These are phyloP conservation scores for Halesus radiatus DNA, from an alignment of 1,140 invertebrate species.

Conservation along the genomic window DNA sequence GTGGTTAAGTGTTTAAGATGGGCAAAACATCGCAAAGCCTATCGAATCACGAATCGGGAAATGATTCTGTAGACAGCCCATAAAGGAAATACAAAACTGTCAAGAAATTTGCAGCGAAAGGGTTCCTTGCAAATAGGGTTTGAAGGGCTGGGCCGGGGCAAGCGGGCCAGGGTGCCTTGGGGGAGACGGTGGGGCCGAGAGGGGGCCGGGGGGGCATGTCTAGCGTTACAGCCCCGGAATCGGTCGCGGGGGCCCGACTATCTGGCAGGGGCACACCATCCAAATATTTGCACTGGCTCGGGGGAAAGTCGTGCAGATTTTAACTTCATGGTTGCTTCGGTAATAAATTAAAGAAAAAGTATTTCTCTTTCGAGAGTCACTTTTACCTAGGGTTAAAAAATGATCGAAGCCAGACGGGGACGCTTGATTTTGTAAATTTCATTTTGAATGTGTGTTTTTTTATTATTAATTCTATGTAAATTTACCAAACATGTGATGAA, in stretches of 20 bases:
- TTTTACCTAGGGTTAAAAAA: too few relatives aligned
- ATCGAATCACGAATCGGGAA: too few relatives aligned
- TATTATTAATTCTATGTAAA: too few relatives aligned
- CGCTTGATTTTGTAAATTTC: too few relatives aligned
- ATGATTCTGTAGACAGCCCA: not conserved
- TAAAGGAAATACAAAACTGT: constrained; percentile 11
- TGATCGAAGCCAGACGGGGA: too few relatives aligned
- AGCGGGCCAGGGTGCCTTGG: not conserved
- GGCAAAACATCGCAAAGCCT: too few relatives aligned
- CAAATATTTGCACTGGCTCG: constrained; percentile 53
- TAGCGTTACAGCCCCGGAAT: constrained; percentile 8
- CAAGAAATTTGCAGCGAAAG: constrained; percentile 28
- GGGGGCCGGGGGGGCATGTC: not conserved
- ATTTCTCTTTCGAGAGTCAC: too few relatives aligned
- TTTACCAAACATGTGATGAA: too few relatives aligned
- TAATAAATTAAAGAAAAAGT: too few relatives aligned
- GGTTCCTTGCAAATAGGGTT: constrained; percentile 31
- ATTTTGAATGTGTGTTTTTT: too few relatives aligned
- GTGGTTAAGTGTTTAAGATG: too few relatives aligned
- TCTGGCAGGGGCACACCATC: constrained; percentile 43
- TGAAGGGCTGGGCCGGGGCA: constrained; percentile 10
- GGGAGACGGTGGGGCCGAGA: not conserved
- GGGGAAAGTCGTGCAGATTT: not conserved
- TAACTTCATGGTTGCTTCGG: too few relatives aligned
- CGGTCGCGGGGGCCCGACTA: constrained; percentile 40